phyloP scores from a whole-genome alignment of 2,113 vertebrate species.

The Scartelaos histophorus region DNA sequence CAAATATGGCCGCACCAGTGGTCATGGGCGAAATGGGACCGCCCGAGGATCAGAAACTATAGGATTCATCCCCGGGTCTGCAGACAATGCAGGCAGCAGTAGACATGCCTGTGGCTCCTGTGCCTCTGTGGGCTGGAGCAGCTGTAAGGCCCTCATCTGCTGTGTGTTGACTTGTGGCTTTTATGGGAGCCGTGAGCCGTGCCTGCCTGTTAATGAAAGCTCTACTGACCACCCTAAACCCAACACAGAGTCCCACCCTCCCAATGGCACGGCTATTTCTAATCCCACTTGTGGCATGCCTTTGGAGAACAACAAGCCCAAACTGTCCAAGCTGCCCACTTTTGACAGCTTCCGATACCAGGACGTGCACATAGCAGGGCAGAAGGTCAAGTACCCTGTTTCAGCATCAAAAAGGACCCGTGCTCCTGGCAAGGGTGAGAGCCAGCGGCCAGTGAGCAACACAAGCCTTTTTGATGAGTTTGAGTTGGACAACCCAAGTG shows the following conservation, averaged over 20 bases:
- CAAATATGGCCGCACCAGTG: conserved; percentile 70
- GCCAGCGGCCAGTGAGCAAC: conserved; percentile 86
- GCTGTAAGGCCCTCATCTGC: conserved; percentile 74
- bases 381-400: conserved; percentile 79
- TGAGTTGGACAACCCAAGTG: conserved; percentile 86
- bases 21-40: conserved; percentile 74
- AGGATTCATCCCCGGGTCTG: conserved; percentile 87
- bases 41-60: conserved; percentile 82
- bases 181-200: conserved; percentile 80
- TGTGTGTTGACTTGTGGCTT: conserved; percentile 84
- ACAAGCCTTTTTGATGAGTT: conserved; percentile 86
- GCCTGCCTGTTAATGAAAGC: conserved; percentile 83
- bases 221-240: conserved; percentile 78
- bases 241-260: conserved; percentile 65
- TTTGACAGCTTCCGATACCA: conserved; percentile 91
- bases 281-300: conserved; percentile 76
- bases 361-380: conserved; percentile 89
- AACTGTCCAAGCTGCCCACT: conserved; percentile 63
- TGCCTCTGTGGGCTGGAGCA: conserved; percentile 81
- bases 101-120: conserved; percentile 80
- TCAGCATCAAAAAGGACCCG: conserved; percentile 68
- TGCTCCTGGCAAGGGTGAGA: conserved; percentile 82
- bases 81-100: conserved; percentile 71
- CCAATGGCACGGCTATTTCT: conserved; percentile 77
- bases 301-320: conserved; percentile 69